Base-by-base conservation (phyloP, 53 echinoderm and acorn worm species). In the Crossaster papposus region DNA sequence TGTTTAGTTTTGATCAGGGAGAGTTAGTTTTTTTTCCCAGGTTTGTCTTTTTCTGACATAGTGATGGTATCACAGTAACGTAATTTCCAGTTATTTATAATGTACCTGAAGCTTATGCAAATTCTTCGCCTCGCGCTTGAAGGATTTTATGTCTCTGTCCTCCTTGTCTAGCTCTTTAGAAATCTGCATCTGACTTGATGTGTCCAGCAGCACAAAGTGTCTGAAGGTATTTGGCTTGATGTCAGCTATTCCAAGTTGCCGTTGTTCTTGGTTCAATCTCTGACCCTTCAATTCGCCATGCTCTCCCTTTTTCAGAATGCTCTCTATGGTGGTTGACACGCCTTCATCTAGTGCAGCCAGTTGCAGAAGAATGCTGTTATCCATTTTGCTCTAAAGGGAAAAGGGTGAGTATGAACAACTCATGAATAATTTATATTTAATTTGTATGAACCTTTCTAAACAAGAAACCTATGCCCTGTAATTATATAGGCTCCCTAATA, bases 281-380 rank as follows among this genome's bases (percentile, higher is more conserved):
- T 80, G 81, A 33, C 81, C 81, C 14, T 80, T 80, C 62, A 80
- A 80, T 33, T 80, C 81, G 14, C 81, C 81, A 80, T 58, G 55
- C 32, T 80, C 81, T 24, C 58, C 81, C 28, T 29, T 58, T 80
- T 80, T 80, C 55, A 80, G 81, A 30, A 80, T 62, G 55, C 58
- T 62, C 13, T 30, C 30, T 62, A 80, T 80, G 32, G 14, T n/a
- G 2, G 2, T 54, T 53, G 81, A n/a, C 30, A 80, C 81, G 15
- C 58, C 81, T 58, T 11, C 32, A 54, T 80, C 81, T 2, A 80
- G 33, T 6, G 54, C 17, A 10, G 81, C 5, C 55, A 80, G 81
- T 28, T 80, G 81, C 31, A 54, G 62, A 58, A 80, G 54, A 13
- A 80, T 54, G 12, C 58, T 58, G 81, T 32, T 28, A 62, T 80